phyloP scores from a whole-genome alignment of 2,113 vertebrate species.

The Oryzias celebensis region DNA sequence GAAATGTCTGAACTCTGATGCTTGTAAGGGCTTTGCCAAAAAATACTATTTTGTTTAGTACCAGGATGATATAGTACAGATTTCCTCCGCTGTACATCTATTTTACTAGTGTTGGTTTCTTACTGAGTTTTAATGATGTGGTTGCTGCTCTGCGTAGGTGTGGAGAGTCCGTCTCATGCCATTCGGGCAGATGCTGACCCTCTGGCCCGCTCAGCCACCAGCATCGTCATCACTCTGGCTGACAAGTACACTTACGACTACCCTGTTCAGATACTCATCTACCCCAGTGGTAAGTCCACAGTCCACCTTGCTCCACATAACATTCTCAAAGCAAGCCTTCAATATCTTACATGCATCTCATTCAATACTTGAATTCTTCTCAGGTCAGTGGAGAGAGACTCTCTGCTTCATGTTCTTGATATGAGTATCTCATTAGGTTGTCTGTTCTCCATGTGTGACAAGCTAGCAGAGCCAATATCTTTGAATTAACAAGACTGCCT shows the following conservation, averaged over 20 bases:
- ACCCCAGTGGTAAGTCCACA: slow-evolving; percentile 85
- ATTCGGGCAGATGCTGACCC: slow-evolving; percentile 92
- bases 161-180: slow-evolving; percentile 93
- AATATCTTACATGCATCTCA: not conserved
- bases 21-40: too few relatives aligned
- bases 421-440: slow-evolving; percentile 17
- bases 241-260: slow-evolving; percentile 94
- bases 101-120: not conserved
- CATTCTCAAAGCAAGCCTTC: too few relatives aligned
- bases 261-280: slow-evolving; percentile 91
- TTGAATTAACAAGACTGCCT: slow-evolving; percentile 16
- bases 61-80: too few relatives aligned
- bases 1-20: too few relatives aligned
- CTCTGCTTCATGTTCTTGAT: slow-evolving; percentile 20
- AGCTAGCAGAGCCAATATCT: slow-evolving; percentile 31
- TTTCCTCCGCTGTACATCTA: too few relatives aligned
- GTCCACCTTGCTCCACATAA: too few relatives aligned
- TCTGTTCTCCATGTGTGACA: slow-evolving; percentile 32
- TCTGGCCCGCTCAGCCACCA: slow-evolving; percentile 85
- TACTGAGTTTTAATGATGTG: slow-evolving; percentile 25
- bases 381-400: slow-evolving; percentile 42
- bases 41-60: too few relatives aligned
- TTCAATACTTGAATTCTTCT: slow-evolving; percentile 28
- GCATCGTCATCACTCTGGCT: slow-evolving; percentile 88
- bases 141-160: slow-evolving; percentile 76